phyloP scores from a whole-genome alignment of 2,113 vertebrate species.

The Eolophus roseicapilla region DNA sequence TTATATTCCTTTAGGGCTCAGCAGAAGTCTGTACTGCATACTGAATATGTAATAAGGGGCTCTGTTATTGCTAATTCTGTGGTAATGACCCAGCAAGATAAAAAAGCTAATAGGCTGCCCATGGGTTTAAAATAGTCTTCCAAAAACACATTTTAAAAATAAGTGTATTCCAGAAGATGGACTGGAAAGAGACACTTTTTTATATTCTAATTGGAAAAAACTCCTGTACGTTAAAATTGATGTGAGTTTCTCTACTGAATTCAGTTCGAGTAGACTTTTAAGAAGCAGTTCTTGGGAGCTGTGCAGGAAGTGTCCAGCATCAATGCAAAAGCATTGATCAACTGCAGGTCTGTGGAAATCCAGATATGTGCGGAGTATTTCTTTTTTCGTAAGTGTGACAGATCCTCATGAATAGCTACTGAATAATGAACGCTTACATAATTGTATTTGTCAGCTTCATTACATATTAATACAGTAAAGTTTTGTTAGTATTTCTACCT shows the following conservation, averaged over 20 bases:
- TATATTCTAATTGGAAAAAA: neutral
- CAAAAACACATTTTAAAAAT: conserved; percentile 5
- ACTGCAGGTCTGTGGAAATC: neutral
- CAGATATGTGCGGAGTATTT: neutral
- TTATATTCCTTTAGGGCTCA: conserved; percentile 27
- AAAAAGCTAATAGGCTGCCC: neutral
- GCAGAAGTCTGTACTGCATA: neutral
- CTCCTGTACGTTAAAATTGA: neutral
- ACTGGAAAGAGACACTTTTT: neutral
- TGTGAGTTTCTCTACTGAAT: neutral
- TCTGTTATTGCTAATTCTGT: conserved; percentile 50
- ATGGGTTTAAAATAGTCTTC: conserved; percentile 19
- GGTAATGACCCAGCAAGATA: conserved; percentile 30
- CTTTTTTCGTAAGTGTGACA: neutral
- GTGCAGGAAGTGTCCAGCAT: neutral
- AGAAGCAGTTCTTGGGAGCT: neutral
- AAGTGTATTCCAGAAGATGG: conserved; percentile 33
- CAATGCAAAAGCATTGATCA: neutral
- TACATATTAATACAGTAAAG: neutral
- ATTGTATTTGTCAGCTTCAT: neutral
- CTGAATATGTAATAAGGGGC: neutral
- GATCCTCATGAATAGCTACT: neutral
- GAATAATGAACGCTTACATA: neutral
- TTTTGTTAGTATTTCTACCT: neutral
- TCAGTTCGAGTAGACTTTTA: neutral